Evolutionary conservation across 1,140 invertebrate genomes (phyloP), one percentile per base, ranked within the genome.

Genomic region (Drosophila chauvacae): DNA sequence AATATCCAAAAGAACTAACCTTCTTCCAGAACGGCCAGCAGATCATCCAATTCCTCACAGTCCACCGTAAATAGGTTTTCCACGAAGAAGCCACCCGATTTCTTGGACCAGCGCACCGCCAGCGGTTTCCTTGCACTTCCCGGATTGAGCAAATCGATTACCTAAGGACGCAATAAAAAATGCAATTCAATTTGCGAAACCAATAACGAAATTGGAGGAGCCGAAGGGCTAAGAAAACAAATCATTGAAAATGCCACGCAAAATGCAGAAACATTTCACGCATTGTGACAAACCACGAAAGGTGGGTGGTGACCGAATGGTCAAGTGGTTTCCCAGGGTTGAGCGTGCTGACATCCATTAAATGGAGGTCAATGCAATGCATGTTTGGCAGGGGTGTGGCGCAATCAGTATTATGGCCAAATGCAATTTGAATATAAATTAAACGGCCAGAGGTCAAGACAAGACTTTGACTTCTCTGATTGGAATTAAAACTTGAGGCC

Each of bases 21-120:
- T 96, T 98, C 98, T 94, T 98, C 97, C 26, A 99, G 93, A 44
- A 99, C 98, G 7, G 97, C 97, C 75, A 98, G 94, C 37, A 99
- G 94, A 93, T 99, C 98, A 80, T 98, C 98, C n/a, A 98, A 93
- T 81, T 98, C 96, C 92, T 98, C 97, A 90, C 98, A 99, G 86
- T 98, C 97, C 0, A 98, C 97, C 2, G 96, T 97, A 92, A 98
- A 99, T 0, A 98, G 94, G 93, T 99, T 99, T 92, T 99, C 98
- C 10, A 99, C 98, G 91, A 98, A 98, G 92, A 99, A 99, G 5
- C 97, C 97, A 50, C 97, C 94, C 10, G 94, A 95, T 91, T 98
- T 97, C 92, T 98, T 98, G 18, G 97, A 97, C 98, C 98, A 99
- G 51, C 98, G 93, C 3, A 98, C 97, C 55, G 96, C 95, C 50